Percentiles rank a stretch among this genome's conserved stretches.
phyloP scores from a whole-genome alignment of 2,888 invertebrate genomes.

The Thecophora atra region DNA sequence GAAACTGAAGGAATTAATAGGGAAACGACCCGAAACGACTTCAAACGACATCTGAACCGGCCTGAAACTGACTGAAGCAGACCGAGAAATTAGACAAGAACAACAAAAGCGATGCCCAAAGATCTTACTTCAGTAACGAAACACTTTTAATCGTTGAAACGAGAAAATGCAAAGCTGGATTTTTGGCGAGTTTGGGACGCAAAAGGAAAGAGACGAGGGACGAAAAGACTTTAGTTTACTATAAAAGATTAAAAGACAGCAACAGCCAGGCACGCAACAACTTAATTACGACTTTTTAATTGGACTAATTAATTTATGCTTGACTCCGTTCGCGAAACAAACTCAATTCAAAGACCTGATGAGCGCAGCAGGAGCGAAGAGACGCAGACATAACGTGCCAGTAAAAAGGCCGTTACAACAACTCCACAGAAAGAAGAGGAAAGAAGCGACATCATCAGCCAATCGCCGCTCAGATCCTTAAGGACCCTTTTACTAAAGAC shows the following conservation, averaged over 20 bases:
- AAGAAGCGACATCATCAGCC: neutral
- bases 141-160: conserved; percentile 28
- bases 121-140: conserved; percentile 26
- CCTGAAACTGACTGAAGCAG: neutral
- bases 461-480: neutral
- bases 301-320: conserved; percentile 65
- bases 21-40: conserved; percentile 19
- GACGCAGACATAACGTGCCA: neutral
- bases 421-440: neutral
- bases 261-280: conserved; percentile 58
- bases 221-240: conserved; percentile 30
- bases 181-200: neutral
- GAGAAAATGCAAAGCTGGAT: neutral
- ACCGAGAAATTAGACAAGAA: neutral
- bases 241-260: conserved; percentile 36
- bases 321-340: conserved; percentile 55
- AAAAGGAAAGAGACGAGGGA: neutral
- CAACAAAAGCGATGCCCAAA: neutral
- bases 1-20: conserved; percentile 31
- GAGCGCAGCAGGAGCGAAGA: neutral
- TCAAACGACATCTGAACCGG: neutral
- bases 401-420: conserved; percentile 7
- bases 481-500: conserved; percentile 1
- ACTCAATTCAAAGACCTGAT: neutral
- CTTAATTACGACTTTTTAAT: conserved; percentile 65